Base-by-base conservation (phyloP, 2,113 vertebrate species). In the Benitochromis conjunctus region DNA sequence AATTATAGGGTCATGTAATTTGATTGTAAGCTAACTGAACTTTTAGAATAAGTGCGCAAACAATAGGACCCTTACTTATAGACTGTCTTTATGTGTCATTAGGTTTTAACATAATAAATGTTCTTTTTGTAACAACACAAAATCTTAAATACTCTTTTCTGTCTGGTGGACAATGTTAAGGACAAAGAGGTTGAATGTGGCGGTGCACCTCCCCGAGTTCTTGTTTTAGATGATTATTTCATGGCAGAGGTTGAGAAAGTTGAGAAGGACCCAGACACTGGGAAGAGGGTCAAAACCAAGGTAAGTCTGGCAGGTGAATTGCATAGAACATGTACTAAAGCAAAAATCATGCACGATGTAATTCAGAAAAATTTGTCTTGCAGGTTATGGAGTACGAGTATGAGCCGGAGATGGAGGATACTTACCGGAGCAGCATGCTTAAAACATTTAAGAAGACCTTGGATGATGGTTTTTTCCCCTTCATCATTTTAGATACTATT, bases 391-490 rank as follows among this genome's bases (percentile, higher is more conserved):
- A 99, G 81, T 99, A 99, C 3, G 99, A 99, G 91, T 99, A 98
- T 76, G 99, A 99, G 92, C 97, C 98, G 4, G 98, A 99, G 85
- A 98, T 99, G 98, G 99, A 99, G 90, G 98, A 99, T 48, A 98
- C 97, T 0, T 99, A 99, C 86, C 96, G 99, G 38, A 98, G 94
- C 95, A 99, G 98, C 94, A 98, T 99, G 98, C 96, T 99, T 53
- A 99, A 99, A 96, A 99, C 98, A 4, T 99, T 99, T 87, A 98
- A 97, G 93, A 99, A 99, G 94, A 99, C 99, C 3, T 96, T 99
- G 85, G 99, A 99, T 58, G 99, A 99, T 13, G 98, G 99, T 9
- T 99, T 99, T 94, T 99, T 99, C 79, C 99, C 99, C 21, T 99
- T 99, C 93, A 99, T 99, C 91, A 99, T 99, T 86, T 95, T 99